Evolutionary conservation across 2,113 vertebrate species (phyloP).

Genomic region (Epinephelus lanceolatus): DNA sequence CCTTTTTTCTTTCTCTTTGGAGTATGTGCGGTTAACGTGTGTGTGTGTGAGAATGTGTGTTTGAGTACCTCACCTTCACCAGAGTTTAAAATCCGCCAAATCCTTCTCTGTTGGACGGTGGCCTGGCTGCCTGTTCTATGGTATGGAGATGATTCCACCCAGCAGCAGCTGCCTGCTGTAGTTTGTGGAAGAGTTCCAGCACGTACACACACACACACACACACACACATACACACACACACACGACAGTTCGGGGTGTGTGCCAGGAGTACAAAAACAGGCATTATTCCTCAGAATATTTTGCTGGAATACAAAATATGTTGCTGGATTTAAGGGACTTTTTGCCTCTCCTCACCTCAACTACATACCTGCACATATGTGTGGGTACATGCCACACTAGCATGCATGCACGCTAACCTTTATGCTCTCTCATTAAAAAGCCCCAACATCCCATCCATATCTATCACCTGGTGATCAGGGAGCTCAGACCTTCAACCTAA

Average conservation of each 20-base stretch:
- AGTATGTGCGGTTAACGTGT: constrained; percentile 31
- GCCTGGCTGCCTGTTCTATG: constrained; percentile 61
- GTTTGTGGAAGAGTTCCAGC: constrained; percentile 60
- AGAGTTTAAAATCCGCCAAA: constrained; percentile 76
- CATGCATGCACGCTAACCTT: constrained; percentile 56
- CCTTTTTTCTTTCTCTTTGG: constrained; percentile 57
- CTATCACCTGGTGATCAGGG: constrained; percentile 55
- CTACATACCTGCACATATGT: constrained; percentile 2
- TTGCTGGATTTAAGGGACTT: constrained; percentile 27
- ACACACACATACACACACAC: constrained; percentile 12
- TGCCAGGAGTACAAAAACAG: constrained; percentile 45
- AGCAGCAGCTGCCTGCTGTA: constrained; percentile 67
- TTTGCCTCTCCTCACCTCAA: not conserved
- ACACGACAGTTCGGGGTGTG: constrained; percentile 20
- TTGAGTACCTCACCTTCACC: constrained; percentile 66
- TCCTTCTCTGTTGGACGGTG: constrained; percentile 67
- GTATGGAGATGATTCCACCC: constrained; percentile 65
- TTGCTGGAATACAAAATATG: constrained; percentile 11
- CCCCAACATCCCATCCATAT: constrained; percentile 49
- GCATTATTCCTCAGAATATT: constrained; percentile 37
- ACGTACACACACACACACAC: constrained; percentile 17
- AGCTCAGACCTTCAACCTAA: constrained; percentile 63
- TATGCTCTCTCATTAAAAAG: constrained; percentile 67
- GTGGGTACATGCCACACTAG: constrained; percentile 7
- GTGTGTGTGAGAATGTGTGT: constrained; percentile 43